Percentiles rank a stretch among this genome's conserved stretches.
phyloP scores from a whole-genome alignment of 64 coral and sea anemone genomes.

The Pocillopora damicornis region DNA sequence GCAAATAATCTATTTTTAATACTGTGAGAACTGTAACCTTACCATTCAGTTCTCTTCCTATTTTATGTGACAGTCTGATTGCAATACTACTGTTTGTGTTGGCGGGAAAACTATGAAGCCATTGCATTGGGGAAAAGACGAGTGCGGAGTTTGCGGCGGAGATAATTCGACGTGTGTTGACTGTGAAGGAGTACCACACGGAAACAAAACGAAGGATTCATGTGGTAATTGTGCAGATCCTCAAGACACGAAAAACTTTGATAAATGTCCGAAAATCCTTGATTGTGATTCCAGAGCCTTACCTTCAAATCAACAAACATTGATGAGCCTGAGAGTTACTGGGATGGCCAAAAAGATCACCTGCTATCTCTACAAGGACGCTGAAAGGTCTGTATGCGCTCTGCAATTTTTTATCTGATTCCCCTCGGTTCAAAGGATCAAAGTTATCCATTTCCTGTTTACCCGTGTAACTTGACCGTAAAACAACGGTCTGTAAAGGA shows the following conservation, averaged over 20 bases:
- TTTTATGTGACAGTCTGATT: constrained; percentile 6
- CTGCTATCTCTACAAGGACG: background rate
- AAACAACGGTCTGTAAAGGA: no score
- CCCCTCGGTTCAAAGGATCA: no score
- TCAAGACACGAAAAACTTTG: constrained; percentile 14
- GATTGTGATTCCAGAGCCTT: constrained; percentile 11
- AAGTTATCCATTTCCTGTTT: no score
- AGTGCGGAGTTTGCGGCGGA: constrained; percentile 66
- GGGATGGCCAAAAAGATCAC: constrained; percentile 25
- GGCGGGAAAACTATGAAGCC: constrained; percentile 60
- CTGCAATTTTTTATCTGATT: no score
- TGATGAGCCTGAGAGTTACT: constrained; percentile 16
- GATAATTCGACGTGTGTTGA: constrained; percentile 61
- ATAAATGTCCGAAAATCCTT: constrained; percentile 52
- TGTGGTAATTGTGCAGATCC: constrained; percentile 57
- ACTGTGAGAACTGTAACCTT: background rate
- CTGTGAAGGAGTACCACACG: constrained; percentile 60
- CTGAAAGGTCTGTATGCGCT: background rate
- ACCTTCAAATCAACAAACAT: constrained; percentile 19
- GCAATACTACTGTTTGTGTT: constrained; percentile 27
- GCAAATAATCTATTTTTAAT: no score
- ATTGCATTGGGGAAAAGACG: constrained; percentile 35
- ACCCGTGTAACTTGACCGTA: no score
- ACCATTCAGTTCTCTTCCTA: background rate
- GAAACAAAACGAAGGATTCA: constrained; percentile 52